Percentiles rank a stretch among this genome's conserved stretches.
phyloP scores from a whole-genome alignment of 2,888 invertebrate species.

The Frankliniella intonsa region DNA sequence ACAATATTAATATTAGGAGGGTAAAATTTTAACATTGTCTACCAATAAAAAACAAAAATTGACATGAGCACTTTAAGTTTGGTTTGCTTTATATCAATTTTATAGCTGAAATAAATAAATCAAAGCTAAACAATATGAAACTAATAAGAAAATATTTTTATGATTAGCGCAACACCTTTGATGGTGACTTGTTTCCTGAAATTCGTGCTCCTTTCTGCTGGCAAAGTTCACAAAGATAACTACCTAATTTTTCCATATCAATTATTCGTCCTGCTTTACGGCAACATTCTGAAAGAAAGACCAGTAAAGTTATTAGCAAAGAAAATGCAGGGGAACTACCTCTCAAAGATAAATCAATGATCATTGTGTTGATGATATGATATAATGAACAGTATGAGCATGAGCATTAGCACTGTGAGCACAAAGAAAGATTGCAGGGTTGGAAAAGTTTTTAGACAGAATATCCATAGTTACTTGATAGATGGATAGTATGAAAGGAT shows the following conservation, averaged over 20 bases:
- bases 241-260: constrained; percentile 33
- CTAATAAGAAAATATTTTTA: too few relatives aligned
- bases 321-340: too few relatives aligned
- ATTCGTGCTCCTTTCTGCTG: constrained; percentile 36
- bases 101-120: not conserved
- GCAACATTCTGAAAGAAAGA: constrained; percentile 36
- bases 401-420: too few relatives aligned
- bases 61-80: not conserved
- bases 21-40: too few relatives aligned
- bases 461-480: not conserved
- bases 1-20: too few relatives aligned
- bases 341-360: too few relatives aligned
- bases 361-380: too few relatives aligned
- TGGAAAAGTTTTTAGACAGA: not conserved
- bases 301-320: not conserved
- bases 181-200: not conserved
- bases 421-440: too few relatives aligned
- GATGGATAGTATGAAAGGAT: not conserved
- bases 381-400: too few relatives aligned
- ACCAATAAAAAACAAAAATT: not conserved
- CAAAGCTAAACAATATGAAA: not conserved
- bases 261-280: constrained; percentile 33
- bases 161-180: not conserved
- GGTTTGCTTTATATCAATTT: not conserved
- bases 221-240: constrained; percentile 37